Percentiles rank a stretch among this genome's conserved stretches.
These are phyloP conservation scores for Prochilodus magdalenae DNA, from an alignment of 2,113 vertebrate genomes.

Conservation along the genomic window DNA sequence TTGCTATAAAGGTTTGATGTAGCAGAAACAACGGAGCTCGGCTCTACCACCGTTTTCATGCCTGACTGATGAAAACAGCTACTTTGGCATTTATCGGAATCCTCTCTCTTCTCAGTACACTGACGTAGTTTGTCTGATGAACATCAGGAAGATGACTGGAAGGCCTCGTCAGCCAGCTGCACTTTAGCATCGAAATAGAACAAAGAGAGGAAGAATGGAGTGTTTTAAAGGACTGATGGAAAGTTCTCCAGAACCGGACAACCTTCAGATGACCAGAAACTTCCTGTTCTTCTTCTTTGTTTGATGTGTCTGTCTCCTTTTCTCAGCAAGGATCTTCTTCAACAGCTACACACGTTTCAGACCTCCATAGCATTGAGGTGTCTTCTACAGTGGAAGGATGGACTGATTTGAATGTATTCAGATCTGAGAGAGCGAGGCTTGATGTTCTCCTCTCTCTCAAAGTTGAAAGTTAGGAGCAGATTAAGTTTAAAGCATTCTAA, in stretches of 20 bases:
- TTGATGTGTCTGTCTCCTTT: too few species aligned
- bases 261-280: too few species aligned
- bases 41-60: not conserved
- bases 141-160: not conserved
- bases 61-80: constrained; percentile 9
- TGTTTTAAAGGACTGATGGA: not conserved
- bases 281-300: too few species aligned
- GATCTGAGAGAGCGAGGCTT: too few species aligned
- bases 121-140: not conserved
- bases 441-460: too few species aligned
- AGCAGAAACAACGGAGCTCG: not conserved
- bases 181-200: constrained; percentile 4
- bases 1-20: not conserved
- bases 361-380: too few species aligned
- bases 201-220: not conserved
- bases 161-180: not conserved
- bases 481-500: too few species aligned
- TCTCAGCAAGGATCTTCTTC: too few species aligned
- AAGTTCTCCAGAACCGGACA: not conserved
- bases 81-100: not conserved
- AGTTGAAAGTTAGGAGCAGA: too few species aligned
- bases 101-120: not conserved
- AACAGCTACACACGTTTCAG: too few species aligned
- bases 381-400: too few species aligned
- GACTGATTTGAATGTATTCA: too few species aligned